Percentiles rank a stretch among this genome's conserved stretches.
Conservation (phyloP, 2,113 vertebrate genomes). For the Eulemur macaco region DNA sequence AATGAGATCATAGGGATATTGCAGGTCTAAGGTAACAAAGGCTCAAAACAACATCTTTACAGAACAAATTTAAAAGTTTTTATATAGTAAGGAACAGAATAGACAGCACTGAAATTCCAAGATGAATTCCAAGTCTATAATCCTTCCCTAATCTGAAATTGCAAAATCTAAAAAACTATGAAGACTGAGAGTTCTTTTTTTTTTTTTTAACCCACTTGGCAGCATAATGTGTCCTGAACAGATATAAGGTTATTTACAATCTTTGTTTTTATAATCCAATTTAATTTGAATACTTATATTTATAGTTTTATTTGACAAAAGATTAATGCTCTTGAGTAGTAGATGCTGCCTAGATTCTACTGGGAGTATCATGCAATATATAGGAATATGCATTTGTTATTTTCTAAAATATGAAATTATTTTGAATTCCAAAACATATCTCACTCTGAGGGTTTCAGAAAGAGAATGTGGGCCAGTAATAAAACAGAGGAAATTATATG, state of each 20-base stretch:
- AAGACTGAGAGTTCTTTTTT: background rate
- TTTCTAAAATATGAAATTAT: conserved; percentile 34
- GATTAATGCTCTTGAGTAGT: background rate
- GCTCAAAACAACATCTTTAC: background rate
- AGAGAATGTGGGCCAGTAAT: background rate
- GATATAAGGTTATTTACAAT: conserved; percentile 30
- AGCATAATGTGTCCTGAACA: conserved; percentile 23
- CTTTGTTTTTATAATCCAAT: background rate
- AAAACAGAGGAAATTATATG: background rate
- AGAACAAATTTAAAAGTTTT: background rate
- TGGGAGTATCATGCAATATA: background rate
- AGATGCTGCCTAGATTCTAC: background rate
- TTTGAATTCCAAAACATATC: background rate
- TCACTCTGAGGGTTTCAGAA: background rate
- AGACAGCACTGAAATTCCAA: background rate
- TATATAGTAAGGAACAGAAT: background rate
- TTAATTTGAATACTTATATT: conserved; percentile 43
- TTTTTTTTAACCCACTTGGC: background rate
- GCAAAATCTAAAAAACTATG: background rate
- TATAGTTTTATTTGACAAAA: background rate
- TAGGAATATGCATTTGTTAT: background rate
- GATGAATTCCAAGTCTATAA: background rate
- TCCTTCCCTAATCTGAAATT: background rate
- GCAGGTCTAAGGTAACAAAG: background rate
- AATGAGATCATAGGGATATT: background rate